A percentile compares a stretch with the other conserved stretches of the same genome.
Conservation (phyloP, 2,888 invertebrate species). For the Fragum sueziense region DNA sequence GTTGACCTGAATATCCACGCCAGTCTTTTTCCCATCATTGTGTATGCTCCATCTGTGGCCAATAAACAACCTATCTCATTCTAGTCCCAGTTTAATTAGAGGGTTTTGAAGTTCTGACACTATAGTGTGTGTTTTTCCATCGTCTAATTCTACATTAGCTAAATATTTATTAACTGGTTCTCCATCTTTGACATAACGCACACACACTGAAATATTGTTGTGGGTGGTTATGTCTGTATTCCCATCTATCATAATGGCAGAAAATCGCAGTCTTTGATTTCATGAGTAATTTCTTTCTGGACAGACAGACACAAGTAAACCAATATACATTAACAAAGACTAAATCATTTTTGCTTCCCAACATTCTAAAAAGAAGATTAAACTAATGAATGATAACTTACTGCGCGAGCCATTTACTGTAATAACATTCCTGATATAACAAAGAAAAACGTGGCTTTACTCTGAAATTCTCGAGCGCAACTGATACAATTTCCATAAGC, state of each 20-base stretch:
- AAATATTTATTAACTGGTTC: constrained; percentile 32
- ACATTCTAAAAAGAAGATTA: no score
- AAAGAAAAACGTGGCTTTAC: no score
- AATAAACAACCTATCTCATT: constrained; percentile 28
- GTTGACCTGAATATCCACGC: background rate
- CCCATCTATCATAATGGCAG: constrained; percentile 43
- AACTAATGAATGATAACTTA: no score
- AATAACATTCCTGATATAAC: no score
- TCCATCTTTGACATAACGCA: constrained; percentile 30
- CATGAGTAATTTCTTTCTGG: background rate
- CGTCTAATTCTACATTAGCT: constrained; percentile 19
- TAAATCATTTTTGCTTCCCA: no score
- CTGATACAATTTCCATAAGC: no score
- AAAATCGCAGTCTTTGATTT: background rate
- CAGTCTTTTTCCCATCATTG: constrained; percentile 16
- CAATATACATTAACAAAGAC: no score
- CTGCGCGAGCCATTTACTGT: no score
- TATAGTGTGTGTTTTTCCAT: constrained; percentile 45
- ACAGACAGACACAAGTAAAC: no score
- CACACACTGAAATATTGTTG: constrained; percentile 32
- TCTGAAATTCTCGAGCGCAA: no score
- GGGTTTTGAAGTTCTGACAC: background rate
- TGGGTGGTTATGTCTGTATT: constrained; percentile 37
- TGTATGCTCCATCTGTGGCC: constrained; percentile 46
- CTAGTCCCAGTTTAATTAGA: constrained; percentile 16